phyloP scores from a whole-genome alignment of 2,888 invertebrate genomes.

The Synergus laeviventris region DNA sequence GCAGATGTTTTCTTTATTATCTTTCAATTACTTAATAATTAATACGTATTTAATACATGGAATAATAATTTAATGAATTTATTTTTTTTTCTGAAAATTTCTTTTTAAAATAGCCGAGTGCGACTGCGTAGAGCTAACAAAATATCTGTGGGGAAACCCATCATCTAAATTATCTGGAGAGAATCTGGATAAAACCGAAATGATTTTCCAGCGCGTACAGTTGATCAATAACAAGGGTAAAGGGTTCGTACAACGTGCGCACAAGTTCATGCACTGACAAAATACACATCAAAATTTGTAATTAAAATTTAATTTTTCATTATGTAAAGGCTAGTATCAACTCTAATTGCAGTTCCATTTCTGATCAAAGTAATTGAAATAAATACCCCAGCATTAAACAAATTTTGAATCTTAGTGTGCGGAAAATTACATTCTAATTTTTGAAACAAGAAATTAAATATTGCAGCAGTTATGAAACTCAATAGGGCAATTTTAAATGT shows the following conservation, averaged over 20 bases:
- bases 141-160: not conserved
- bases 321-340: not conserved
- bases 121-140: not conserved
- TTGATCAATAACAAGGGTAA: slow-evolving; percentile 23
- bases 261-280: not conserved
- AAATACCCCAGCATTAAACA: not conserved
- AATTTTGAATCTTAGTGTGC: not conserved
- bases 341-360: slow-evolving; percentile 3
- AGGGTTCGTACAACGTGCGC: not conserved
- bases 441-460: not conserved
- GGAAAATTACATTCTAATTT: not conserved
- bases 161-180: not conserved
- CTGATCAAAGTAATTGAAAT: not conserved
- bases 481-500: not conserved
- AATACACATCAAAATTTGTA: not conserved
- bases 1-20: too few relatives aligned
- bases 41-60: too few relatives aligned
- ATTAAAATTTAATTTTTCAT: not conserved
- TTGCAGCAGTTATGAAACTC: not conserved
- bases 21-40: too few relatives aligned
- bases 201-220: not conserved
- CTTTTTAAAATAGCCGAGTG: not conserved
- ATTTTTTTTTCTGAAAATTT: too few relatives aligned
- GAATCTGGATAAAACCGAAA: not conserved
- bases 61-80: too few relatives aligned